Evolutionary conservation across 2,888 invertebrate species (phyloP), one percentile per base, ranked within the genome.

Genomic region (Allacma fusca): DNA sequence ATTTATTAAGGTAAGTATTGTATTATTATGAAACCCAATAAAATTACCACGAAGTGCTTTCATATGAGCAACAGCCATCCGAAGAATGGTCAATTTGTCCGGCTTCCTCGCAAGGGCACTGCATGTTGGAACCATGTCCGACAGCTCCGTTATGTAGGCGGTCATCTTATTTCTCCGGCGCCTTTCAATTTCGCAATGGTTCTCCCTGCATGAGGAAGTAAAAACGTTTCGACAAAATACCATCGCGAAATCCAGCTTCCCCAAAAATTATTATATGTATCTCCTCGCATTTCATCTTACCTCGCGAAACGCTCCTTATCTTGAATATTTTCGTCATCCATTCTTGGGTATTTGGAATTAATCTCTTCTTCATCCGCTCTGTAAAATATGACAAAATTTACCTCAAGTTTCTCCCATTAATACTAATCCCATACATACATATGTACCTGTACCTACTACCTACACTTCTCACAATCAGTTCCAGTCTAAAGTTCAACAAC

Each of bases 21-120:
- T 62, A 62, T 62, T 2, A 16, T 50, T 50, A 50, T 50, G 50
- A 50, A 50, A 50, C 50, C 19, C 50, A 16, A 50, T 16, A 16
- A 50, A 50, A 50, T 50, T 87, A 95, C 96, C 98, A 90, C 97
- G 91, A 79, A 98, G 91, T 75, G 94, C 94, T 89, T 98, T 98
- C 98, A 99, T 99, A 88, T 99, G 98, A 24, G 98, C 97, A 79
- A 99, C 98, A 69, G 99, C 98, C 98, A 99, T 98, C 86, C 99
- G 91, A 80, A 99, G 91, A 87, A 99, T 98, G 85, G 98, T 99
- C 82, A 99, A 91, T 88, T 99, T 99, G 90, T 99, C 99, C 72
- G 98, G 98, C 88, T 99, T 99, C 84, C 98, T 91, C 76, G 98
- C 98, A 84, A 98, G 90, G 69, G 98, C 97, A 86, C 96, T 96